These are phyloP conservation scores for Malurus cyaneus DNA, from an alignment of 2,113 vertebrate genomes.

Conservation along the genomic window DNA sequence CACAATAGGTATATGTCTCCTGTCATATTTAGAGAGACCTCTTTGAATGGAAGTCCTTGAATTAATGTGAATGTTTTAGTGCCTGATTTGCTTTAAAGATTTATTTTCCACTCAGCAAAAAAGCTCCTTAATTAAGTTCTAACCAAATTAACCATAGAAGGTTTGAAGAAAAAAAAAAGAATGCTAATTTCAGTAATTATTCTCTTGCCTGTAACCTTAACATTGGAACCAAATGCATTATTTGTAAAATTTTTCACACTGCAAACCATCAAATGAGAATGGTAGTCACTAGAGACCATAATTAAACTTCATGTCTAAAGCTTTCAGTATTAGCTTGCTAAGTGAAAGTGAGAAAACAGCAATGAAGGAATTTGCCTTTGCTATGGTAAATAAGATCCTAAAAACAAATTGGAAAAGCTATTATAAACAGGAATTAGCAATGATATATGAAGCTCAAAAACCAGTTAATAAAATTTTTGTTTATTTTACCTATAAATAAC, in stretches of 20 bases:
- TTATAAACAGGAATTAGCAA: not conserved
- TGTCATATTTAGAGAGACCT: not conserved
- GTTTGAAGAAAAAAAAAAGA: not conserved
- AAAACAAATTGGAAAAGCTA: conserved; percentile 24
- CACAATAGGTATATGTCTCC: not conserved
- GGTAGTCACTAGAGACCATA: not conserved
- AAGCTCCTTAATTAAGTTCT: not conserved
- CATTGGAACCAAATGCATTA: not conserved
- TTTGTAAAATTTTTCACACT: conserved; percentile 27
- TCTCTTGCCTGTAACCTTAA: not conserved
- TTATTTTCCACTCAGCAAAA: not conserved
- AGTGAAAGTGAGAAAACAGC: not conserved
- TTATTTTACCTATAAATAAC: not conserved
- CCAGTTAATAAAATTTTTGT: not conserved
- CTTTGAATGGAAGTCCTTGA: not conserved
- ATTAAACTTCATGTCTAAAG: not conserved
- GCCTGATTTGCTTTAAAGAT: not conserved
- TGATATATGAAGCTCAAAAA: not conserved
- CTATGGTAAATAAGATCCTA: not conserved
- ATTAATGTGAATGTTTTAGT: not conserved
- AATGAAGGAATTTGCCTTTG: not conserved
- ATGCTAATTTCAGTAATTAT: not conserved
- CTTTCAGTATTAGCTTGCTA: not conserved
- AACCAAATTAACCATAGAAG: not conserved
- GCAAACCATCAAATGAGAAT: conserved; percentile 1